Base-by-base conservation (phyloP, 2,888 invertebrate species). In the Camptogramma bilineatum region DNA sequence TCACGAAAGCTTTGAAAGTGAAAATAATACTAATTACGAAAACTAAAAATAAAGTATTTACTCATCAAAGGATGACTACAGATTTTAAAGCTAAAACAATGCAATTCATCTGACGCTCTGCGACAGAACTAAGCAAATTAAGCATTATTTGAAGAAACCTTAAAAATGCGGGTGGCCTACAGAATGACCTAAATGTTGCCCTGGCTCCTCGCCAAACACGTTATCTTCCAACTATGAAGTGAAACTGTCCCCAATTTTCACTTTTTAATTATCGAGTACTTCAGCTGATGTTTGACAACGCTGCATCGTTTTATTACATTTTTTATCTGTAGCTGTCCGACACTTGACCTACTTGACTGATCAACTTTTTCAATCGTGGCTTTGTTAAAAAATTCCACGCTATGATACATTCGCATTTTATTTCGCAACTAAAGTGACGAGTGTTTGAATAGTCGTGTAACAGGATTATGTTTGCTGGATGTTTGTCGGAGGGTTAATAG, bases 191-290 rank as follows among this genome's bases (percentile, higher is more conserved):
- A 89, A 86, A 87, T 91, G 85, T 79, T 73, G 78, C 72, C 74
- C 78, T 90, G 91, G 91, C 88, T 61, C 61, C 66, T 57, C 50
- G 89, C 91, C 91, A 91, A 83, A 85, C 76, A 80, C 81, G 84
- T 84, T 89, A 89, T 88, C 86, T 82, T 79, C 76, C 73, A 80
- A 84, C 84, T 83, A 81, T 81, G 78, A 75, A 80, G 77, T 78
- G 81, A 82, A 83, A 83, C 81, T 78, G 81, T 79, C 83, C 85
- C 83, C 84, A 88, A 90, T 89, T 90, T 86, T 87, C 82, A 81
- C 80, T 87, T 90, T 90, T 91, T 90, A 91, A 91, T 91, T 90
- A 90, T 85, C 82, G 78, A 75, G 77, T 80, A 76, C 85, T 86
- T 83, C 84, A 87, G 79, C 84, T 84, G 84, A 84, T 83, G 77